Evolutionary conservation across 2,888 invertebrate genomes (phyloP).

Genomic region (Scaptomyza parva): DNA sequence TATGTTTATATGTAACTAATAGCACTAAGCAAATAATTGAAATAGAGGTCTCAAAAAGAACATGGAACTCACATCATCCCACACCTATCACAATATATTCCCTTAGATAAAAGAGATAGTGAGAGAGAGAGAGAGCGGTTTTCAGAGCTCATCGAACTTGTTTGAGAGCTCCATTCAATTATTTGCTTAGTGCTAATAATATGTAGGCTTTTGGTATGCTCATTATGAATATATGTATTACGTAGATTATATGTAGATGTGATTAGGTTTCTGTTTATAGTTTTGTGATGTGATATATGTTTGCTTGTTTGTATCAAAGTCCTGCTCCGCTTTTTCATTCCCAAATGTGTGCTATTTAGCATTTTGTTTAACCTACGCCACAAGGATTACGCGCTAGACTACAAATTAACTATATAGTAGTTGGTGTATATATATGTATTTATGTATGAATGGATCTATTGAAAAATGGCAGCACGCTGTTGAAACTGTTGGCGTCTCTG

Average conservation of each 20-base stretch:
- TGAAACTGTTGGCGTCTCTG: constrained; percentile 93
- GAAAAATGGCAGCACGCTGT: constrained; percentile 94
- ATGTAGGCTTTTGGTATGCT: constrained; percentile 73
- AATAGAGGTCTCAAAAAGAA: no score
- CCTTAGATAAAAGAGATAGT: no score
- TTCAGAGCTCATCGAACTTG: no score
- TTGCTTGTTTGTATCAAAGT: constrained; percentile 39
- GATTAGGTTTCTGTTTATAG: constrained; percentile 19
- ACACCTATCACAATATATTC: no score
- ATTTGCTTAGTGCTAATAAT: no score
- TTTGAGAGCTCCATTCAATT: no score
- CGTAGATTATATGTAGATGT: constrained; percentile 41
- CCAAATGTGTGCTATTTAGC: constrained; percentile 36
- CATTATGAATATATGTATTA: constrained; percentile 40
- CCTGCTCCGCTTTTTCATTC: constrained; percentile 39
- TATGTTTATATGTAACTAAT: constrained; percentile 34
- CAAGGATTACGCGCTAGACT: constrained; percentile 68
- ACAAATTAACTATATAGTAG: constrained; percentile 36
- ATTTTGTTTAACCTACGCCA: constrained; percentile 74
- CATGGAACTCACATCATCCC: no score
- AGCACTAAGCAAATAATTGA: no score
- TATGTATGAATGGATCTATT: constrained; percentile 82
- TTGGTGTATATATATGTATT: constrained; percentile 7
- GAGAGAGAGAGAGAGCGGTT: no score
- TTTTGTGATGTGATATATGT: constrained; percentile 33